Percentiles rank a stretch among this genome's conserved stretches.
Conservation (phyloP, 37 sponge, comb jelly and placozoan genomes). For the Aphrocallistes beatrix region DNA sequence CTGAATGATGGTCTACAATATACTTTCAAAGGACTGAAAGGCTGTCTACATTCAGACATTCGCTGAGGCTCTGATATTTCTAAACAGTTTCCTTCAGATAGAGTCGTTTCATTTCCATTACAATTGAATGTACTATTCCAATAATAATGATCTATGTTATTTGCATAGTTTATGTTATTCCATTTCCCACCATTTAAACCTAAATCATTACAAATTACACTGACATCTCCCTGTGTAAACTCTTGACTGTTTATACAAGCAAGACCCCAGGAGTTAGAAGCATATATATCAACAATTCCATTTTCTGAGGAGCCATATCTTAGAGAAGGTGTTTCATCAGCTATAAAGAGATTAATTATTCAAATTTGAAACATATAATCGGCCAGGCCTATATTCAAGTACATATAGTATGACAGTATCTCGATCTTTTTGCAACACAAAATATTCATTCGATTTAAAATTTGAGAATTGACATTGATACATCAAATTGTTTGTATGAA, state of each 20-base stretch:
- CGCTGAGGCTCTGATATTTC: too few relatives aligned
- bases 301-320: not conserved
- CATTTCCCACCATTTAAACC: not conserved
- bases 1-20: not conserved
- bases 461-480: not conserved
- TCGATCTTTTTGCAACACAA: not conserved
- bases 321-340: not conserved
- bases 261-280: not conserved
- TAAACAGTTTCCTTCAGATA: not conserved
- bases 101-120: not conserved
- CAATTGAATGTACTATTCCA: not conserved
- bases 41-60: not conserved
- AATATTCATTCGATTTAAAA: not conserved
- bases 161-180: not conserved
- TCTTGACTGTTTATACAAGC: not conserved
- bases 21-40: not conserved
- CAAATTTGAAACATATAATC: not conserved
- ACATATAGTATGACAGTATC: too few relatives aligned
- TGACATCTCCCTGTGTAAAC: not conserved
- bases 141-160: not conserved
- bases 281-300: not conserved
- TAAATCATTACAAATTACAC: not conserved
- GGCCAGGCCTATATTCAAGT: too few relatives aligned
- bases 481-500: too few relatives aligned
- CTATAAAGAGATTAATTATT: not conserved